Percentiles rank a stretch among this genome's conserved stretches.
Conservation (phyloP, 2,888 invertebrate genomes). For the Euproctis similis region DNA sequence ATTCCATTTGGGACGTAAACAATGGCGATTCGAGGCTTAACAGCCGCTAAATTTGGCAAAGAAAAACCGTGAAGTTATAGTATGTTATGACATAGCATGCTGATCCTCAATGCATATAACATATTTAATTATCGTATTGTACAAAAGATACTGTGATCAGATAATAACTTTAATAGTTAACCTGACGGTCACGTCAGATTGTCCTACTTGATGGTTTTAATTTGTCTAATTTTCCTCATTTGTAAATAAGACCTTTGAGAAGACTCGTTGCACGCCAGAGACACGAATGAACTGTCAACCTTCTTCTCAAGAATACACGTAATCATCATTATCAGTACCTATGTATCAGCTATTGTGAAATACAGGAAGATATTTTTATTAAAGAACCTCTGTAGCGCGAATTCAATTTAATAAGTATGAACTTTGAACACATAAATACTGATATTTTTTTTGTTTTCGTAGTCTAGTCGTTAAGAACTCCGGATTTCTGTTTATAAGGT, state of each 20-base stretch:
- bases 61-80: too few relatives aligned
- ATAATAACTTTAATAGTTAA: constrained; percentile 19
- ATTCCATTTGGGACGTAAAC: too few relatives aligned
- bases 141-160: constrained; percentile 4
- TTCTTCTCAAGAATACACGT: constrained; percentile 31
- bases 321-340: constrained; percentile 21
- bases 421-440: too few relatives aligned
- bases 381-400: constrained; percentile 38
- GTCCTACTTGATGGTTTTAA: constrained; percentile 37
- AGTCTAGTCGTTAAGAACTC: too few relatives aligned
- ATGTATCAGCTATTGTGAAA: constrained; percentile 19
- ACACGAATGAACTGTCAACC: constrained; percentile 36
- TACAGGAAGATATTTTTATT: constrained; percentile 56
- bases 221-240: constrained; percentile 31
- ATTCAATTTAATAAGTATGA: constrained; percentile 15
- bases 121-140: constrained; percentile 12
- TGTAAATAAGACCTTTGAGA: constrained; percentile 15
- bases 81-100: too few relatives aligned
- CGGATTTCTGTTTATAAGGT: too few relatives aligned
- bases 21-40: too few relatives aligned
- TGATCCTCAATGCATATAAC: too few relatives aligned
- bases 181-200: constrained; percentile 30
- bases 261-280: constrained; percentile 24
- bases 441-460: too few relatives aligned
- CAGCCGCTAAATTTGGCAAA: too few relatives aligned